Base-by-base conservation (phyloP, 1,140 invertebrate species). In the Bombus soroeensis region DNA sequence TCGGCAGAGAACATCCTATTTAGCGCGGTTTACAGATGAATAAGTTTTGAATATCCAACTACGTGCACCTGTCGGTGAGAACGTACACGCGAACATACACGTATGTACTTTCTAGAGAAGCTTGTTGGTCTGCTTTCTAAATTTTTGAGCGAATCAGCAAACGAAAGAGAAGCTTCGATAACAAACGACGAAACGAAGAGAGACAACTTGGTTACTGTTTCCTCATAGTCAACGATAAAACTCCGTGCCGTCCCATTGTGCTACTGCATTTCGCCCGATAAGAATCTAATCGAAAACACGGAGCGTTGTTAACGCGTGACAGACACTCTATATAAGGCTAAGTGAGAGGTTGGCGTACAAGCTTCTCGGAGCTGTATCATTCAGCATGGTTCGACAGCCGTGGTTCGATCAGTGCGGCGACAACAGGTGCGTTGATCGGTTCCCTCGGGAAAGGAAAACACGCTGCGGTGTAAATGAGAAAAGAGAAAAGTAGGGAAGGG, bases 361-460 rank as follows among this genome's bases (percentile, higher is more conserved):
- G 18, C 70, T 32, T 62, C 34, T 28, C 8, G 53, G 4, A 32
- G 43, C 34, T 62, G 4, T 62, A 25, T 41, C 70, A 75, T 75
- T 75, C 41, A 53, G 39, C 18, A 72, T 22, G 39, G 39, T 39
- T 62, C 34, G 75, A 62, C 34, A 39, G 53, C 34, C 47, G 74
- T 59, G 53, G 22, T 59, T 39, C 37, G 37, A 39, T 64, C 34
- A 28, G 15, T 62, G 32, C 12, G 34, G 28, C 15, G n/a, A 25
- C 75, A 62, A 77, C 75, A 77, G 75, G 75, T 77, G 75, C 37
- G 75, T n/a, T 62, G 57, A 77, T 72, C 70, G 75, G 37, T 59
- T 85, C 83, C 83, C 75, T 71, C 76, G 83, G 83, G 83, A 85
- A 43, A 72, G 77, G 77, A 80, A 80, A 80, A 80, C 76, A 66